phyloP scores from a whole-genome alignment of 2,888 invertebrate genomes.

The Cephus spinipes region DNA sequence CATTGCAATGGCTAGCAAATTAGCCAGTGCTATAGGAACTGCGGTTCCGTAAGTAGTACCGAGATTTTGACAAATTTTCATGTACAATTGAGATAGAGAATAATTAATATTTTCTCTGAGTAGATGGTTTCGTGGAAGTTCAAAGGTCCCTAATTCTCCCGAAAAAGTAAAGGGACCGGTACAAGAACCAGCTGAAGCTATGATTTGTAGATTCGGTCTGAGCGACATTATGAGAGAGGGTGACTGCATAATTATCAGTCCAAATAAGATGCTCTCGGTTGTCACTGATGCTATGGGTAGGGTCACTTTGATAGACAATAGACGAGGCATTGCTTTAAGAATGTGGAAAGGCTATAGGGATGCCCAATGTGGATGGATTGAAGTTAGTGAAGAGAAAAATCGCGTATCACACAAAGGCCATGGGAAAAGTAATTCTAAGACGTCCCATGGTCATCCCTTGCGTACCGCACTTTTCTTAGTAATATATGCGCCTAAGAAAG shows the following conservation, averaged over 20 bases:
- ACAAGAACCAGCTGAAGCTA: conserved; percentile 74
- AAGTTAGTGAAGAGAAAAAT: conserved; percentile 77
- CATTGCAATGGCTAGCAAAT: conserved; percentile 88
- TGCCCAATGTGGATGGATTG: conserved; percentile 94
- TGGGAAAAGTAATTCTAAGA: neutral
- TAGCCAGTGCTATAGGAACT: conserved; percentile 75
- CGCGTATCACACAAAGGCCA: conserved; percentile 28
- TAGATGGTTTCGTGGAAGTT: conserved; percentile 72
- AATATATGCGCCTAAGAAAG: conserved; percentile 93
- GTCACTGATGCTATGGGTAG: conserved; percentile 89
- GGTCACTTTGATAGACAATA: conserved; percentile 87
- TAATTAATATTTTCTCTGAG: conserved; percentile 23
- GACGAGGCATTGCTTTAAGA: conserved; percentile 81
- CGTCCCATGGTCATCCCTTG: conserved; percentile 56
- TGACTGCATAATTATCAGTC: conserved; percentile 80
- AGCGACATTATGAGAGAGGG: conserved; percentile 85
- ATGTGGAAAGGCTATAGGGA: conserved; percentile 97
- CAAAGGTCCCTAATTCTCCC: conserved; percentile 41
- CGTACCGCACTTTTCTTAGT: conserved; percentile 84
- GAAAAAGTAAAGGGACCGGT: conserved; percentile 54
- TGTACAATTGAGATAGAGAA: neutral
- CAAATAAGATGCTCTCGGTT: conserved; percentile 83
- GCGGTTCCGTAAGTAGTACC: conserved; percentile 76
- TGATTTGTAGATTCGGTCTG: conserved; percentile 84
- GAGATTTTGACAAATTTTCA: neutral